These are phyloP conservation scores for Nomada fabriciana DNA, from an alignment of 2,888 invertebrate species.

Conservation along the genomic window DNA sequence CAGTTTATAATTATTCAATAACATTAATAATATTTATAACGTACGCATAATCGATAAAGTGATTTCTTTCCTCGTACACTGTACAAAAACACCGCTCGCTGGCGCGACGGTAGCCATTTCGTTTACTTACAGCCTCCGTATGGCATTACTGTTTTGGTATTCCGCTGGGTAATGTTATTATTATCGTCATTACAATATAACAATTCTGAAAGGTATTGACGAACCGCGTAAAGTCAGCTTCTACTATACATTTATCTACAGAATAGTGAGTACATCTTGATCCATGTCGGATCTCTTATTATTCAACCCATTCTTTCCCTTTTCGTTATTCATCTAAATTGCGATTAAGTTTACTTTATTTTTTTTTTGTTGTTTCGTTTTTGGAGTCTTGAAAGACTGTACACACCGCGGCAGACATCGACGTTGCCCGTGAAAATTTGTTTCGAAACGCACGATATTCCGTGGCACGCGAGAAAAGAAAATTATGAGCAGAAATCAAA, in stretches of 20 bases:
- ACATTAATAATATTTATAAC: slow-evolving; percentile 80
- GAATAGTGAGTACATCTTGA: slow-evolving; percentile 79
- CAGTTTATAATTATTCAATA: slow-evolving; percentile 76
- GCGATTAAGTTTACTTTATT: neutral
- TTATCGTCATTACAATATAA: slow-evolving; percentile 80
- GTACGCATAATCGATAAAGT: slow-evolving; percentile 79
- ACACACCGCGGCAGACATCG: slow-evolving; percentile 6
- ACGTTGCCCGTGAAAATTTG: slow-evolving; percentile 22
- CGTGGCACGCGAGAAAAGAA: neutral
- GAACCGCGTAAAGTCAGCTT: slow-evolving; percentile 75
- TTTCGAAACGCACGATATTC: slow-evolving; percentile 38
- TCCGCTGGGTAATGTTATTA: slow-evolving; percentile 76
- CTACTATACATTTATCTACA: slow-evolving; percentile 84
- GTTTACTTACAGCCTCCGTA: slow-evolving; percentile 71
- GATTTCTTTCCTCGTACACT: slow-evolving; percentile 76
- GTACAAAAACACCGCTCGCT: slow-evolving; percentile 74
- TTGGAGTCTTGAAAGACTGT: slow-evolving; percentile 29
- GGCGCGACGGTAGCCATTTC: slow-evolving; percentile 27
- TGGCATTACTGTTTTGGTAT: slow-evolving; percentile 70
- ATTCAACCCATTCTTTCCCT: slow-evolving; percentile 24
- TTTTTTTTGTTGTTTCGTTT: neutral
- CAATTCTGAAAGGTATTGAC: slow-evolving; percentile 80
- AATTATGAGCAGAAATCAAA: neutral
- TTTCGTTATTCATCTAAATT: slow-evolving; percentile 25
- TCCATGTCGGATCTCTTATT: slow-evolving; percentile 67